Evolutionary conservation across 2,888 invertebrate species (phyloP), one percentile per base, ranked within the genome.

Genomic region (Sphaeridia pumilis): DNA sequence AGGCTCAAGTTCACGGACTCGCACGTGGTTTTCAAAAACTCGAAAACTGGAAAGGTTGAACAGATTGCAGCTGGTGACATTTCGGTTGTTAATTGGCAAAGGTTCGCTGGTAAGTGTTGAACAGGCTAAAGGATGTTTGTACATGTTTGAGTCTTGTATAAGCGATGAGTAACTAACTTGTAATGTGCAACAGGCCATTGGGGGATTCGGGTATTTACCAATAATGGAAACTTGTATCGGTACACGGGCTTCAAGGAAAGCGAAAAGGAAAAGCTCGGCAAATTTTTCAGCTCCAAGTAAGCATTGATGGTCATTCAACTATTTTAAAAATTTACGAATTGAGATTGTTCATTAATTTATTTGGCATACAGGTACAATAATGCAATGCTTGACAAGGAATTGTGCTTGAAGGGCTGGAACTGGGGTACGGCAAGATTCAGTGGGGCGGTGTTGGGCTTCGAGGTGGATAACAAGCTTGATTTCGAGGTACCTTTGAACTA

Each of bases 401-500:
- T 93, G 49, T 87, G 92, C 59, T 75, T 95, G 1, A 94, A 92
- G 70, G 98, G 98, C 1, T 98, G 97, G 97, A 99, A 98, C 72
- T 98, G 97, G 92, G 98, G 98, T 26, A 86, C 87, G 0, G 90
- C 92, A 0, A 86, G 87, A 65, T 97, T 99, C 69, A 82, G 82
- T 65, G 97, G 90, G 2, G 83, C 87, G 0, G 81, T 86, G 1
- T 72, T 90, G 1, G 85, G 83, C 67, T 90, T 87, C 68, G 88
- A 90, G 69, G 82, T 89, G 38, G 58, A 60, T 21, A 76, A 78
- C 27, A 79, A 83, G 63, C 83, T 87, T 14, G 88, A 89, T 0
- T 97, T 98, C 75, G 98, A 98, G 73, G 84, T 99, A 61, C 98
- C 98, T 0, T 71, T 99, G 35, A 84, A 84, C 64, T 84, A 97